Evolutionary conservation across 2,797 vertebrate genomes (phyloP), one percentile per base, ranked within the genome.

Genomic region (Microcaecilia unicolor): DNA sequence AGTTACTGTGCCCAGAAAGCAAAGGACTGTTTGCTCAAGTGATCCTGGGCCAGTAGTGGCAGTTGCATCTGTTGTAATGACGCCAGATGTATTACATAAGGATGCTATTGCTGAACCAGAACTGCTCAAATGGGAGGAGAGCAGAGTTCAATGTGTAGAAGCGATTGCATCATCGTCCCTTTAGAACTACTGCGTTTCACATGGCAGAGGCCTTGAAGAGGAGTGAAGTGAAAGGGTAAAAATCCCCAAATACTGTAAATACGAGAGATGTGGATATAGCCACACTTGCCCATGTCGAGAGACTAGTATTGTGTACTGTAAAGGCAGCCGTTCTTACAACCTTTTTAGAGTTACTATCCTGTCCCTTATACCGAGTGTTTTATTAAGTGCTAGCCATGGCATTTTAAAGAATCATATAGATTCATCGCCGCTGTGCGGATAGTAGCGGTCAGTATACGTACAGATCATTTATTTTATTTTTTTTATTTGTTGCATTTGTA

Each of bases 11-110:
- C 37, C 30, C 23, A 5, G 46, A 41, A 63, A 50, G 26, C 49
- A 56, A 61, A 56, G 38, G 45, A 31, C 15, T 31, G 20, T 44
- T 33, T 54, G 31, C 45, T 25, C 31, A 14, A 34, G 22, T 47
- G 15, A 15, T 8, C 6, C 15, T 25, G 42, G 23, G 7, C 19
- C 12, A 24, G 19, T 33, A 5, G 37, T 31, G 12, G 5, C 29
- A 54, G 12, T 25, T 36, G 20, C 6, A 41, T 45, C 30, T 49
- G n/a, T 22, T 18, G 19, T 50, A 14, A 22, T 28, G 22, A 27
- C 22, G 22, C 22, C 10, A 20, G 19, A 18, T 3, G 8, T 21
- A 14, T 41, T 37, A 33, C 2, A 30, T 56, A 15, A 0, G 9
- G 10, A 12, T 31, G 44, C 20, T 4, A 31, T 42, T 20, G 25